A percentile compares a stretch with the other conserved stretches of the same genome.
These are phyloP conservation scores for Mamestra configurata DNA, from an alignment of 1,140 invertebrate genomes.

Conservation along the genomic window DNA sequence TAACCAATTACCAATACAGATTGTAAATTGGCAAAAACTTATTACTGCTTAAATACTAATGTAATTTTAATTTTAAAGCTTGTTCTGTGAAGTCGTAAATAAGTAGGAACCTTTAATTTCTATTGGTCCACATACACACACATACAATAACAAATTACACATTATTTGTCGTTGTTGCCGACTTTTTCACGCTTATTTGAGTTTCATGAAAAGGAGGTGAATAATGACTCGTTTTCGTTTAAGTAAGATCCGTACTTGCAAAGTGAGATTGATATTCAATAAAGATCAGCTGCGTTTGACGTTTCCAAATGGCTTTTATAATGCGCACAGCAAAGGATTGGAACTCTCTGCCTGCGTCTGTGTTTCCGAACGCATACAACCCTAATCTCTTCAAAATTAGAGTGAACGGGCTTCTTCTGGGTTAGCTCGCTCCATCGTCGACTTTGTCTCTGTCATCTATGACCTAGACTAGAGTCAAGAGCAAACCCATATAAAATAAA, in stretches of 20 bases:
- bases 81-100: slow-evolving; percentile 24
- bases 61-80: slow-evolving; percentile 32
- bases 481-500: too few relatives aligned
- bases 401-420: too few relatives aligned
- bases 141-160: background rate
- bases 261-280: too few relatives aligned
- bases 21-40: slow-evolving; percentile 20
- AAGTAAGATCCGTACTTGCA: background rate
- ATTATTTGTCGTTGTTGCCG: background rate
- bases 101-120: background rate
- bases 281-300: too few relatives aligned
- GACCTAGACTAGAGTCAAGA: too few relatives aligned
- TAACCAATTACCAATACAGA: slow-evolving; percentile 25
- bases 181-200: slow-evolving; percentile 1
- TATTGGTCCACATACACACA: background rate
- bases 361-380: too few relatives aligned
- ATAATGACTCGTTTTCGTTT: background rate
- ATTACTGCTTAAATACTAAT: slow-evolving; percentile 4
- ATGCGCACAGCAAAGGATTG: too few relatives aligned
- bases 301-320: too few relatives aligned
- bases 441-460: too few relatives aligned
- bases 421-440: too few relatives aligned
- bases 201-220: background rate
- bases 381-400: too few relatives aligned
- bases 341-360: too few relatives aligned